These are phyloP conservation scores for cattle (Bos taurus) DNA, from an alignment of 2,113 vertebrate species.

Conservation along the genomic window ARS-UCD2.0 NC_037328.1:106573001-106573500, in stretches of 20 bases:
- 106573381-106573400: background rate
- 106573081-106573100: background rate
- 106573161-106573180: background rate
- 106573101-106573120: rapidly evolving
- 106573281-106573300: background rate
- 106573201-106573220: background rate
- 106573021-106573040: background rate
- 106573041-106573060: background rate
- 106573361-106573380: background rate
- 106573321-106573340: background rate
- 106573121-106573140: background rate
- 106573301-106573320: background rate
- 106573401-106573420: background rate
- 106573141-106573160: background rate
- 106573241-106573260: background rate
- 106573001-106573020: background rate
- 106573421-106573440: background rate
- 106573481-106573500: background rate
- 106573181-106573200: background rate
- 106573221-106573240: background rate
- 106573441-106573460: background rate
- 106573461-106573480: background rate
- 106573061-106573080: background rate
- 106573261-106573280: background rate
- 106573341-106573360: background rate